Percentiles rank a stretch among this genome's conserved stretches.
Conservation (phyloP, 2,113 vertebrate species). For the Myiopsitta monachus region DNA sequence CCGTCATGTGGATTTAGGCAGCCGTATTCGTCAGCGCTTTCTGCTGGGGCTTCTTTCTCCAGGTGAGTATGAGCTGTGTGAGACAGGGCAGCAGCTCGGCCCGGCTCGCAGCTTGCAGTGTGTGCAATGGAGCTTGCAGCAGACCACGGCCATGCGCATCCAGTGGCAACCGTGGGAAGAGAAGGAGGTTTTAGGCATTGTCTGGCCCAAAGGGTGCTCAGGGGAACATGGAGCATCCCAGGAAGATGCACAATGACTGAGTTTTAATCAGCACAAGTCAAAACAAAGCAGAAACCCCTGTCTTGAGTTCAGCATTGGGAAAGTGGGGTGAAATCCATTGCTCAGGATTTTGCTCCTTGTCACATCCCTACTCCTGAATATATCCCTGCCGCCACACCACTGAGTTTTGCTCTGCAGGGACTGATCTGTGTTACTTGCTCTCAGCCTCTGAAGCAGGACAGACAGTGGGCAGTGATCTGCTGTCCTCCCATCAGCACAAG, state of each 20-base stretch:
- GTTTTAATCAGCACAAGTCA: background rate
- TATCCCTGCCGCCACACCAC: background rate
- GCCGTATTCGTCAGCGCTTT: slow-evolving; percentile 87
- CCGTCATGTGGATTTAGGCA: slow-evolving; percentile 98
- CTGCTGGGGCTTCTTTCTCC: slow-evolving; percentile 92
- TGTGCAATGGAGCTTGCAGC: slow-evolving; percentile 70
- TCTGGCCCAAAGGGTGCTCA: background rate
- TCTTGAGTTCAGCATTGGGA: background rate
- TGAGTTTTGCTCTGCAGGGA: background rate
- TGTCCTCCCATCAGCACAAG: background rate
- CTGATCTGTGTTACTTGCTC: background rate
- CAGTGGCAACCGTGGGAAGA: background rate
- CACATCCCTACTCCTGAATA: background rate
- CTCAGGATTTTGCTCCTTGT: background rate
- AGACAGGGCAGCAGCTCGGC: slow-evolving; percentile 63
- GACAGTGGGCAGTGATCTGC: background rate
- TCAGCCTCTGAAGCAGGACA: background rate
- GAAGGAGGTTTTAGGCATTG: background rate
- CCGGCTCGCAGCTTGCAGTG: slow-evolving; percentile 69
- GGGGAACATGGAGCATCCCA: background rate
- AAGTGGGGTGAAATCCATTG: background rate
- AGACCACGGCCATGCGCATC: background rate
- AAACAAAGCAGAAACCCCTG: background rate
- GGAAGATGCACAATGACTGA: background rate
- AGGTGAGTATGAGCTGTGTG: slow-evolving; percentile 86